Percentiles rank a stretch among this genome's conserved stretches.
Conservation (phyloP, 1,140 invertebrate genomes). For the Drosophila persimilis region DNA sequence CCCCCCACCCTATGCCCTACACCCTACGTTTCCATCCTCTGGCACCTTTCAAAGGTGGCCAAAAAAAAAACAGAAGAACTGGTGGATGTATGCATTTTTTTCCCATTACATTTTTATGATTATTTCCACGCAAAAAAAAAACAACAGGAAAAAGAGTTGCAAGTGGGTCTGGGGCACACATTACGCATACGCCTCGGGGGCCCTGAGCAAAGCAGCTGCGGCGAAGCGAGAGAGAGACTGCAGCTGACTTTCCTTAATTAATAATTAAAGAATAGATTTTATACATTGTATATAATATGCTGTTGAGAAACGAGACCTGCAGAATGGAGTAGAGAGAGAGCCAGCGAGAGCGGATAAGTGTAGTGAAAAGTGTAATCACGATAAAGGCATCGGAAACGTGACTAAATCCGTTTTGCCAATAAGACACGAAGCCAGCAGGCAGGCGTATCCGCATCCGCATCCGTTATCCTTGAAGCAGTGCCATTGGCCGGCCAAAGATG, state of each 20-base stretch:
- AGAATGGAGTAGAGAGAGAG: not conserved
- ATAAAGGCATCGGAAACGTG: conserved; percentile 69
- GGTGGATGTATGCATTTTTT: conserved; percentile 42
- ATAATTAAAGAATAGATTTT: conserved; percentile 25
- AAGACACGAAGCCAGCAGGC: conserved; percentile 62
- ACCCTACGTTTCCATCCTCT: no score
- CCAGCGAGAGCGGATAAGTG: not conserved
- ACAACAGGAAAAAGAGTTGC: conserved; percentile 19
- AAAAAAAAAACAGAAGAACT: conserved; percentile 29
- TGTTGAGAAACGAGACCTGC: conserved; percentile 7
- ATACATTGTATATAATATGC: conserved; percentile 15
- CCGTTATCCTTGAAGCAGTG: conserved; percentile 25
- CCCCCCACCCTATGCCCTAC: conserved; percentile 12
- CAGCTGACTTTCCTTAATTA: conserved; percentile 57
- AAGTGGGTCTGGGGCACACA: conserved; percentile 6
- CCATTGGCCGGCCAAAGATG: conserved; percentile 53
- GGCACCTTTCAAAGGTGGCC: not conserved
- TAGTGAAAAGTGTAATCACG: conserved; percentile 48
- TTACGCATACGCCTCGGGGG: conserved; percentile 50
- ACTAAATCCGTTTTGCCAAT: conserved; percentile 79
- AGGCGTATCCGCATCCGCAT: not conserved
- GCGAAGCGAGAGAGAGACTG: conserved; percentile 13
- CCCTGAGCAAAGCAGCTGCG: not conserved
- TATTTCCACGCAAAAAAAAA: conserved; percentile 46
- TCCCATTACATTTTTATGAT: conserved; percentile 42